Base-by-base conservation (phyloP, 2,113 vertebrate genomes). In the Penelope pileata region DNA sequence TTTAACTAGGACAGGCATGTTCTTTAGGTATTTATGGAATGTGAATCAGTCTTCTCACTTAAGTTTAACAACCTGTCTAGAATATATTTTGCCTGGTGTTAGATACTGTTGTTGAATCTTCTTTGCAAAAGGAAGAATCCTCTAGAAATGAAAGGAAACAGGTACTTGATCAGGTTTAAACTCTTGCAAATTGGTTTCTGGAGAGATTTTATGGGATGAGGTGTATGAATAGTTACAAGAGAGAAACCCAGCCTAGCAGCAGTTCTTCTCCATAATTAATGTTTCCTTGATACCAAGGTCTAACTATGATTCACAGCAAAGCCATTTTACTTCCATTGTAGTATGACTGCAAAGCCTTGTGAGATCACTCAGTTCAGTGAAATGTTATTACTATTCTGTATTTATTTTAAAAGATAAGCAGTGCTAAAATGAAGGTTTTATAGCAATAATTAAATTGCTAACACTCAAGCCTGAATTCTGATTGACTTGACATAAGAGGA, bases 361-460 rank as follows among this genome's bases (percentile, higher is more conserved):
- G 1, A 1, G 32, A 90, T 90, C 45, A 63, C 34, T 75, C 51
- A 40, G 27, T 78, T 67, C 67, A 75, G 47, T 58, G 64, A 85
- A 93, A 92, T 0, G 0, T 73, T 94, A 80, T 82, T 90, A 68
- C 16, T 50, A 43, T 69, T 77, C 78, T 59, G n/a, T 75, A 89
- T 87, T 85, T 78, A 96, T 30, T 93, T 95, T 62, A 86, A 94
- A 86, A 91, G 64, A 93, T 81, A 94, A 96, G 47, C 22, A 79
- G 29, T 32, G 24, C 7, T 22, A 91, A 83, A 90, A 93, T 72
- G 29, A 81, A 76, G 30, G 36, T 78, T 94, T 96, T 87, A 89
- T 23, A 87, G 51, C 27, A 90, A 72, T 82, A 96, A 92, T 76
- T 91, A 91, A 75, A 92, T 81, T 82, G 60, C 60, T 50, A 89